Evolutionary conservation across 2,888 invertebrate species (phyloP), one percentile per base, ranked within the genome.

Genomic region (Nephrocerus scutellatus): DNA sequence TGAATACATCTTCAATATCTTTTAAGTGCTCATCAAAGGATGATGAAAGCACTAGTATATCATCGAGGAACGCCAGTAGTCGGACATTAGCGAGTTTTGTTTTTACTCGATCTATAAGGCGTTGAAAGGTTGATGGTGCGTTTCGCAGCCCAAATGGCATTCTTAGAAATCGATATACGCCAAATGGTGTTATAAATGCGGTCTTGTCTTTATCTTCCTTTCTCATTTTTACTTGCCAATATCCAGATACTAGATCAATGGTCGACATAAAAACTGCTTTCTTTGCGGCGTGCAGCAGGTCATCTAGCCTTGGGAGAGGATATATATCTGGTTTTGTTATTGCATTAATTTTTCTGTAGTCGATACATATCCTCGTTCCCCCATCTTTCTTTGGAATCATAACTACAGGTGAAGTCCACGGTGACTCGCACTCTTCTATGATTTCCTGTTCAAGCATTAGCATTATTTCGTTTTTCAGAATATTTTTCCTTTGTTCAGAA

Each of bases 291-390:
- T 64, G 60, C 6, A 68, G 33, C 15, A 63, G 40, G 14, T 68
- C 66, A 33, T 68, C 68, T 18, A 68, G 63, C 8, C 61, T 44
- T 2, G 68, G 68, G 10, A 66, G 35, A 2, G 62, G 63, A 26
- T 66, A 68, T 3, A 44, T 41, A 36, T 60, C 58, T 3, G 53
- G 47, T 21, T 35, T 45, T 1, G 57, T 60, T 10, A 58, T 45
- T 1, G 51, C 34, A 26, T 62, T 61, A 1, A 62, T 36, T 8
- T 52, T 48, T 0, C 59, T 39, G 30, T 59, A 62, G 20, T 59
- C 59, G 0, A 59, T 34, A 19, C 56, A 61, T 15, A 64, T 41
- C 8, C 62, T 41, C 18, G 44, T 33, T 2, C 22, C 33, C 16
- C 54, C 58, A 46, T 57, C 49, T 31, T 45, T 50, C 39, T 66